Percentiles rank a stretch among this genome's conserved stretches.
Conservation (phyloP, 2,797 vertebrate genomes). For the Sorex maritimensis region DNA sequence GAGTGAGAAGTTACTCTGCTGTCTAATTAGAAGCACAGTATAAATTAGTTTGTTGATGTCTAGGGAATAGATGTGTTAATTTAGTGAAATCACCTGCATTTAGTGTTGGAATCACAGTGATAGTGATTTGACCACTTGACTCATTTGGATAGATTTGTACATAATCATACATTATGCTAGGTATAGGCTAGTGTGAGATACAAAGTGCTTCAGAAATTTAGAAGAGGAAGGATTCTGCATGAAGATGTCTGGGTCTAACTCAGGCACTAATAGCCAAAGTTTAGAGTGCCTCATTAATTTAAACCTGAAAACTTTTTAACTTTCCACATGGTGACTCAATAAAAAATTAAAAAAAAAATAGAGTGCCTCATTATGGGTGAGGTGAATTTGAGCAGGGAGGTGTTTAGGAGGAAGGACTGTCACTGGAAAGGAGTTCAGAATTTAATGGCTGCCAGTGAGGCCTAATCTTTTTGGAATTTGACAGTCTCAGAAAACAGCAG, state of each 20-base stretch:
- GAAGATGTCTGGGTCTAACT: conserved; percentile 25
- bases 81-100: conserved; percentile 9
- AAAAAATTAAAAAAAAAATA: too few species aligned
- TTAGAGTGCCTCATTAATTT: too few species aligned
- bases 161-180: neutral
- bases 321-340: too few species aligned
- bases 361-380: neutral
- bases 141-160: conserved; percentile 40
- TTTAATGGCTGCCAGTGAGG: conserved; percentile 29
- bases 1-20: conserved; percentile 31
- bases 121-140: neutral
- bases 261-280: neutral
- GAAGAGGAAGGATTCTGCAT: neutral
- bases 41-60: neutral
- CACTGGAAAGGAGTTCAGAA: neutral
- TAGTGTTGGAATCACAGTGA: conserved; percentile 26
- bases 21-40: neutral
- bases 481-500: neutral
- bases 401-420: neutral
- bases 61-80: conserved; percentile 53
- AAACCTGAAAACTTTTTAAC: too few species aligned
- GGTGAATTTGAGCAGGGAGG: neutral
- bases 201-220: neutral
- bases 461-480: neutral
- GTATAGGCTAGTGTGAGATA: conserved; percentile 4